phyloP scores from a whole-genome alignment of 2,888 invertebrate genomes.

The Macrosoma leucophasiata region DNA sequence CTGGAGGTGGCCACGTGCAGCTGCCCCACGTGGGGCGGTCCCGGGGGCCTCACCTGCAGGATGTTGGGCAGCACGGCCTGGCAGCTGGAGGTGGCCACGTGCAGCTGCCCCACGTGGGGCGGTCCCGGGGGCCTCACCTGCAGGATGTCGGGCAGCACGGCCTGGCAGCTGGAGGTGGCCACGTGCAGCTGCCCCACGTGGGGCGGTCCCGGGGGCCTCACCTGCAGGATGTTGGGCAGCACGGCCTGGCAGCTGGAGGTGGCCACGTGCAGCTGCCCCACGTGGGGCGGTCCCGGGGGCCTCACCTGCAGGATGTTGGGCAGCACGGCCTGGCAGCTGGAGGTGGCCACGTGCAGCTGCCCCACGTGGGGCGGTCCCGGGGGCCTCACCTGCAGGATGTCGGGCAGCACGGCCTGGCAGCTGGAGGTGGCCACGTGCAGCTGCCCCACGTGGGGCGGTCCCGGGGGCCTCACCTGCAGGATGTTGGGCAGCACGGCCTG shows the following conservation, averaged over 20 bases:
- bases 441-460: too few relatives aligned
- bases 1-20: slow-evolving; percentile 66
- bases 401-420: slow-evolving; percentile 69
- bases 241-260: slow-evolving; percentile 67
- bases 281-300: too few relatives aligned
- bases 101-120: slow-evolving; percentile 65
- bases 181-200: slow-evolving; percentile 68
- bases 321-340: slow-evolving; percentile 65
- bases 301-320: slow-evolving; percentile 68
- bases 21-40: too few relatives aligned
- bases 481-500: slow-evolving; percentile 71
- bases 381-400: slow-evolving; percentile 64
- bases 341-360: slow-evolving; percentile 67
- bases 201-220: too few relatives aligned
- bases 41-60: slow-evolving; percentile 59
- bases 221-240: slow-evolving; percentile 70
- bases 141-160: slow-evolving; percentile 67
- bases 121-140: too few relatives aligned
- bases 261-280: slow-evolving; percentile 67
- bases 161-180: slow-evolving; percentile 65
- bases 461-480: slow-evolving; percentile 59
- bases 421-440: slow-evolving; percentile 66
- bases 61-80: slow-evolving; percentile 71
- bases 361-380: too few relatives aligned
- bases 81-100: slow-evolving; percentile 66